Conservation (phyloP, 2,113 vertebrate species). For the Malaclemys terrapin region DNA sequence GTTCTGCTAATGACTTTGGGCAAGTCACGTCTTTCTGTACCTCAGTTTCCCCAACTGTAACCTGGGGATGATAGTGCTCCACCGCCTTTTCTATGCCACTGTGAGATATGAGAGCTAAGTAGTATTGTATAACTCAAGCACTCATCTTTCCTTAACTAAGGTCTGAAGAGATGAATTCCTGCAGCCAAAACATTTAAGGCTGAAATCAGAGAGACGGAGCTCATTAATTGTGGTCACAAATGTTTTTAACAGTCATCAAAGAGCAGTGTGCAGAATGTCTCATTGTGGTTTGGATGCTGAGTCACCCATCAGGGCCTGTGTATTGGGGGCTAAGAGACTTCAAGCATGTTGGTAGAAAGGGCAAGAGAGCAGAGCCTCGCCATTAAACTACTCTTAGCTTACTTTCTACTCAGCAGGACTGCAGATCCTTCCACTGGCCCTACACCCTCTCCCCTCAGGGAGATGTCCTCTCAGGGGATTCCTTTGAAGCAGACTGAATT, state of each 20-base stretch:
- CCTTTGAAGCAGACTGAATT: conserved; percentile 27
- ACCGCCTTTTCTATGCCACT: background rate
- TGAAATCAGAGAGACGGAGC: background rate
- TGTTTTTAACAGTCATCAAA: background rate
- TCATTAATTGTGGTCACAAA: background rate
- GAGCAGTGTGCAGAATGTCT: background rate
- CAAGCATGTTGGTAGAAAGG: background rate
- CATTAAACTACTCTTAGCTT: background rate
- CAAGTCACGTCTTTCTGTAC: background rate
- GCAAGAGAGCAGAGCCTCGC: background rate
- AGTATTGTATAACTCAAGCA: background rate
- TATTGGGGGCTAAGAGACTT: background rate
- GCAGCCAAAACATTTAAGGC: background rate
- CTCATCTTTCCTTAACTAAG: background rate
- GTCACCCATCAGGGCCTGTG: background rate
- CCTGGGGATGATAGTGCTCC: background rate
- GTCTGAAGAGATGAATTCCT: background rate
- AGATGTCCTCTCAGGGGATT: background rate
- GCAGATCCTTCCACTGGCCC: background rate
- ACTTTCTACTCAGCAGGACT: background rate
- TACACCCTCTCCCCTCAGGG: background rate
- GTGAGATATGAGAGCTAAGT: background rate
- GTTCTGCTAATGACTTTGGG: background rate
- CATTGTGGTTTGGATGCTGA: background rate
- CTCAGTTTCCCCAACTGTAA: background rate